Conservation (phyloP, 2,797 vertebrate genomes). For the Ibycter americanus region DNA sequence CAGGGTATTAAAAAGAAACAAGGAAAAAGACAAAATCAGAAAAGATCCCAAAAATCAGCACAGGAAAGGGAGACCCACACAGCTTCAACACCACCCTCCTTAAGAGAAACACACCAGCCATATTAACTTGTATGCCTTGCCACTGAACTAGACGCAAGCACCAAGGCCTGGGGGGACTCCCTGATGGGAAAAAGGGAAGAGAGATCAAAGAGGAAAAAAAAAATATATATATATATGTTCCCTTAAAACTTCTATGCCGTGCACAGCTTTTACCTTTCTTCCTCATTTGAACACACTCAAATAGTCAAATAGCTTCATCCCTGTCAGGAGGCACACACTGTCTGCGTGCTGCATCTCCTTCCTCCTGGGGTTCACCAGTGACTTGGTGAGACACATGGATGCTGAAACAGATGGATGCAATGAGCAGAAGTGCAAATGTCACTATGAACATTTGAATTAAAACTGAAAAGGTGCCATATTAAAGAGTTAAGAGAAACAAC, state of each 20-base stretch:
- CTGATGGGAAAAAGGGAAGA: background rate
- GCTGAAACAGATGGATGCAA: background rate
- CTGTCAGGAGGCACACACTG: background rate
- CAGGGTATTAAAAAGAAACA: background rate
- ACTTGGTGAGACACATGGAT: background rate
- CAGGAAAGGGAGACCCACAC: background rate
- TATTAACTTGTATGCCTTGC: background rate
- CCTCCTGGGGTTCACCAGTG: background rate
- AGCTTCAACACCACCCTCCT: background rate
- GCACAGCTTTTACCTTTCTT: background rate
- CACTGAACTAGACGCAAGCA: background rate
- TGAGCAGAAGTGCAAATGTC: fast-evolving
- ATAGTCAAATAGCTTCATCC: background rate
- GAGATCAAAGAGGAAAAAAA: background rate
- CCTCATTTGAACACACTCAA: background rate
- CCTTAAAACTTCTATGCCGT: background rate
- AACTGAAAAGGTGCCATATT: background rate
- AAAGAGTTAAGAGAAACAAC: background rate
- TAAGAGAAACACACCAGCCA: background rate
- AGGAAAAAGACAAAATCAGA: background rate
- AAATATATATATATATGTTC: background rate
- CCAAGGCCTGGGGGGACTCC: background rate
- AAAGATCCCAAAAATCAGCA: background rate
- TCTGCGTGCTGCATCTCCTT: fast-evolving
- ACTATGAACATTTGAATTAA: background rate